Percentiles rank a stretch among this genome's conserved stretches.
These are phyloP conservation scores for Aldabrachelys gigantea DNA, from an alignment of 2,113 vertebrate genomes.

Conservation along the genomic window DNA sequence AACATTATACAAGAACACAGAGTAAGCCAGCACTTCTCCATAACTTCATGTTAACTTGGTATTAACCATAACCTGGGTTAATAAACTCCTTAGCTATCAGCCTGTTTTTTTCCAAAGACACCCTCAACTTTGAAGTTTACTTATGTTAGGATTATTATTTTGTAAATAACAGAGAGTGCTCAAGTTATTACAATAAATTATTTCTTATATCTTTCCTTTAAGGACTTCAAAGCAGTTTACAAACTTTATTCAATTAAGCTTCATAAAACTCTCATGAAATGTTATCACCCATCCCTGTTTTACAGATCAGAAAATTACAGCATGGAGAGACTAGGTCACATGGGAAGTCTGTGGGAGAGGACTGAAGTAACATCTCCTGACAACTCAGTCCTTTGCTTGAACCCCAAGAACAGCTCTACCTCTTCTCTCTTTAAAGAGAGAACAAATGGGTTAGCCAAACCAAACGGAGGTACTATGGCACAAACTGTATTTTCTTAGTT, in stretches of 20 bases:
- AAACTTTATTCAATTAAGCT: neutral
- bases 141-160: slow-evolving; percentile 2
- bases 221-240: neutral
- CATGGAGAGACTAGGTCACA: neutral
- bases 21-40: neutral
- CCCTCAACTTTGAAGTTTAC: neutral
- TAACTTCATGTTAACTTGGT: slow-evolving; percentile 33
- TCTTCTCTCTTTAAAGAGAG: neutral
- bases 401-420: neutral
- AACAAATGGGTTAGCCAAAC: neutral
- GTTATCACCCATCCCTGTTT: neutral
- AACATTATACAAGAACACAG: neutral
- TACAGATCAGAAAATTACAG: neutral
- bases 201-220: neutral
- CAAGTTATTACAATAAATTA: neutral
- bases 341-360: accelerated
- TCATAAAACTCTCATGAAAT: neutral
- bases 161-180: neutral
- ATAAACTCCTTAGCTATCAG: slow-evolving; percentile 26
- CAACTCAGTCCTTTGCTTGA: neutral
- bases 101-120: slow-evolving; percentile 27
- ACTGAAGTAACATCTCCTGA: neutral
- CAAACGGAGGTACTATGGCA: neutral
- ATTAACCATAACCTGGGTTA: slow-evolving; percentile 41
- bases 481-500: neutral